phyloP scores from a whole-genome alignment of 2,113 vertebrate species.

The Carettochelys insculpta region DNA sequence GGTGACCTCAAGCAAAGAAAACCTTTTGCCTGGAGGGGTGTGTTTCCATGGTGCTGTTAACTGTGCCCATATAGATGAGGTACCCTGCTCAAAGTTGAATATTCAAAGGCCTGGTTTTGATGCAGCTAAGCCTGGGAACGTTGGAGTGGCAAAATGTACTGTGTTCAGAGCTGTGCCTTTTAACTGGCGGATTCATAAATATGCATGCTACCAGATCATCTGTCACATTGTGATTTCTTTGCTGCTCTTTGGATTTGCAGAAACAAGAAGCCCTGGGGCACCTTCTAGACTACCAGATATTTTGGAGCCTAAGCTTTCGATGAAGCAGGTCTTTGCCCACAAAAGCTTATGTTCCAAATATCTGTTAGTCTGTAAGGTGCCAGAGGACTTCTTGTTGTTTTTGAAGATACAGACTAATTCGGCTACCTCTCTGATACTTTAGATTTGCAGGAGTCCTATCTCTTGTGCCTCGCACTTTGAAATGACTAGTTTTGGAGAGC shows the following conservation, averaged over 20 bases:
- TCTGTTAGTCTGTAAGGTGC: too few species aligned
- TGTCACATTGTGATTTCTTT: background rate
- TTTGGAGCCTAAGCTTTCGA: too few species aligned
- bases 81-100: background rate
- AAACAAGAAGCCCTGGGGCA: too few species aligned
- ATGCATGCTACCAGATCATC: background rate
- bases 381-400: too few species aligned
- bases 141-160: background rate
- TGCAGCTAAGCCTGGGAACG: background rate
- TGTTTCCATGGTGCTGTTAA: background rate
- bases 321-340: too few species aligned
- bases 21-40: background rate
- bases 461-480: background rate
- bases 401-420: too few species aligned
- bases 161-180: background rate
- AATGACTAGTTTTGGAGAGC: background rate
- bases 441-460: background rate
- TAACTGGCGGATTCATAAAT: background rate
- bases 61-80: background rate
- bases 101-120: background rate
- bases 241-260: background rate
- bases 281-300: too few species aligned
- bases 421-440: too few species aligned
- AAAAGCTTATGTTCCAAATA: too few species aligned
- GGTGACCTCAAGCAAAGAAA: background rate